Evolutionary conservation across 1,140 invertebrate genomes (phyloP), one percentile per base, ranked within the genome.

Genomic region (Orchestia grillus): DNA sequence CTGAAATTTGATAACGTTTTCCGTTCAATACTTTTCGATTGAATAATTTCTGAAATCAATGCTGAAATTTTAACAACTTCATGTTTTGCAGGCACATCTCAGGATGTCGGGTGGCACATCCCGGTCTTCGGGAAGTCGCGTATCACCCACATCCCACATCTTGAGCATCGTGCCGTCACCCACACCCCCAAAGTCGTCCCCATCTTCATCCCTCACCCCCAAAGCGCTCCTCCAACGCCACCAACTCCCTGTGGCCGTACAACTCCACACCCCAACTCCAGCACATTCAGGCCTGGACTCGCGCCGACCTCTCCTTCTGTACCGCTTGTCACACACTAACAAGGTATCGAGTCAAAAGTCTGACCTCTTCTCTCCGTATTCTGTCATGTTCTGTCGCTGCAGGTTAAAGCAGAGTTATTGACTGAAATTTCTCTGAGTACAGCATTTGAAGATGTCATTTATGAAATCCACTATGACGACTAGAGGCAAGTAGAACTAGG

Each of bases 91-190:
- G 62, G 62, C 62, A 42, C 8, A 45, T 94, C 92, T 44, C 44
- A 44, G 44, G 43, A 94, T 94, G 92, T 94, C 92, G 36, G 44
- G 92, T 44, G 92, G 92, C 40, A 94, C 92, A n/a, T 94, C 92
- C 43, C 92, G 92, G 40, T 94, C 92, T 4, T 94, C 92, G 44
- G 92, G 92, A n/a, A 45, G 92, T 40, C 43, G 43, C 43, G 43
- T 47, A 19, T 94, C 92, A 42, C 92, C 92, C 41, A 94, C 92
- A n/a, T 45, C 92, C 92, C 92, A 94, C 36, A 47, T 94, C 23
- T 44, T 94, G 43, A 94, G 92, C 92, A 94, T 94, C 43, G 44
- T 45, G 0, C 92, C 92, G 15, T 44, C 92, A n/a, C 44, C 92
- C 40, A 4, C 92, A 11, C 92, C 92, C 8, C 41, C 40, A 8